A percentile compares a stretch with the other conserved stretches of the same genome.
Conservation (phyloP, 2,888 invertebrate species). For the Volucella inanis region DNA sequence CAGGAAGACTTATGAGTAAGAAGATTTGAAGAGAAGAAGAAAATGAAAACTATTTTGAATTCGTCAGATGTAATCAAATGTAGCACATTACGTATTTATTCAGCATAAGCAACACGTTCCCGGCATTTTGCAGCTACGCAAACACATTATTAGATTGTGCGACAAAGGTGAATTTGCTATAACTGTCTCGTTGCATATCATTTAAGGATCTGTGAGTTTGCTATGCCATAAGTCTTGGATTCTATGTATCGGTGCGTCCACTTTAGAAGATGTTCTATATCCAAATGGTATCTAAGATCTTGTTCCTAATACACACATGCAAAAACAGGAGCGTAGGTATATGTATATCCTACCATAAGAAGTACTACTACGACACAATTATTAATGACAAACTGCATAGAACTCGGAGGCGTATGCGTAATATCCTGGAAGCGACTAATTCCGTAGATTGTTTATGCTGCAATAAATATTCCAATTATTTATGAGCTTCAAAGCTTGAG, state of each 20-base stretch:
- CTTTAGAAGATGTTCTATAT: not conserved
- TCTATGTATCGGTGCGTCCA: not conserved
- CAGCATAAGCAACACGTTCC: constrained; percentile 63
- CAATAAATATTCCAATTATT: constrained; percentile 64
- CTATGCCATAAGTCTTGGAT: not conserved
- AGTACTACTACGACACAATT: not conserved
- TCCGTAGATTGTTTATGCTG: constrained; percentile 51
- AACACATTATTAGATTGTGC: constrained; percentile 67
- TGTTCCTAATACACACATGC: constrained; percentile 19
- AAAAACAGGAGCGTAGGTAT: no score
- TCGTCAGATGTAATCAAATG: constrained; percentile 59
- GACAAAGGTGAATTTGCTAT: constrained; percentile 62
- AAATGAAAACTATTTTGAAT: constrained; percentile 63
- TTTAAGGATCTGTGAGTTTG: constrained; percentile 36
- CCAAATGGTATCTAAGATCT: constrained; percentile 37
- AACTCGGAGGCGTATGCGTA: constrained; percentile 53
- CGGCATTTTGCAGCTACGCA: constrained; percentile 63
- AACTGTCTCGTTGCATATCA: constrained; percentile 39
- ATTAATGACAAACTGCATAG: constrained; percentile 40
- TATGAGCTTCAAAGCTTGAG: constrained; percentile 38
- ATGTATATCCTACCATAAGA: not conserved
- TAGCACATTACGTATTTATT: constrained; percentile 64
- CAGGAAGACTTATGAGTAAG: no score
- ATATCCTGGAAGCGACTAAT: constrained; percentile 28
- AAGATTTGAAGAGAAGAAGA: not conserved